A percentile compares a stretch with the other conserved stretches of the same genome.
phyloP scores from a whole-genome alignment of 2,888 invertebrate genomes.

The Drosophila siamana region DNA sequence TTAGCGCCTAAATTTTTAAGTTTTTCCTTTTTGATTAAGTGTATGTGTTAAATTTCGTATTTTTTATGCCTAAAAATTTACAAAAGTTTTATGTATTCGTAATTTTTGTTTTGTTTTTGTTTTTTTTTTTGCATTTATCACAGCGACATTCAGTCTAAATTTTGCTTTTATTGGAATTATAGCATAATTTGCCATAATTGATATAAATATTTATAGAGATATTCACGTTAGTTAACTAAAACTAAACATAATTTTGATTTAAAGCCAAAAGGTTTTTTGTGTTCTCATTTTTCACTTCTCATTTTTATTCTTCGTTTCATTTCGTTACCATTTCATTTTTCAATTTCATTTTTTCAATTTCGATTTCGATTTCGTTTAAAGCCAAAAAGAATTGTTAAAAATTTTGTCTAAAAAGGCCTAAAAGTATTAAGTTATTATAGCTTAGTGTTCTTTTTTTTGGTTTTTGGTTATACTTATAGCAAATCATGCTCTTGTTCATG shows the following conservation, averaged over 20 bases:
- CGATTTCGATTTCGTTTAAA: conserved; percentile 57
- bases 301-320: conserved; percentile 20
- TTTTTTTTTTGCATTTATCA: conserved; percentile 81
- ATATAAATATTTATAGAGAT: conserved; percentile 66
- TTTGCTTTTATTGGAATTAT: conserved; percentile 85
- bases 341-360: conserved; percentile 42
- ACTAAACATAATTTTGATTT: conserved; percentile 78
- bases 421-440: conserved; percentile 57
- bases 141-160: conserved; percentile 85
- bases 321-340: conserved; percentile 18
- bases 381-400: conserved; percentile 77
- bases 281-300: conserved; percentile 28
- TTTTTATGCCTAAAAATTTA: conserved; percentile 79
- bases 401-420: conserved; percentile 82
- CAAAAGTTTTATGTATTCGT: conserved; percentile 82
- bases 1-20: conserved; percentile 76
- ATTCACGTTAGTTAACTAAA: conserved; percentile 68
- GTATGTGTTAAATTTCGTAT: conserved; percentile 38
- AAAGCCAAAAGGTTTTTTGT: conserved; percentile 76
- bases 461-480: conserved; percentile 66
- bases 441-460: conserved; percentile 66
- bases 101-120: conserved; percentile 34
- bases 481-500: conserved; percentile 69
- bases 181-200: conserved; percentile 81
- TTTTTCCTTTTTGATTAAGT: conserved; percentile 32